Base-by-base conservation (phyloP, 2,888 invertebrate genomes). In the Cybosia mesomella region DNA sequence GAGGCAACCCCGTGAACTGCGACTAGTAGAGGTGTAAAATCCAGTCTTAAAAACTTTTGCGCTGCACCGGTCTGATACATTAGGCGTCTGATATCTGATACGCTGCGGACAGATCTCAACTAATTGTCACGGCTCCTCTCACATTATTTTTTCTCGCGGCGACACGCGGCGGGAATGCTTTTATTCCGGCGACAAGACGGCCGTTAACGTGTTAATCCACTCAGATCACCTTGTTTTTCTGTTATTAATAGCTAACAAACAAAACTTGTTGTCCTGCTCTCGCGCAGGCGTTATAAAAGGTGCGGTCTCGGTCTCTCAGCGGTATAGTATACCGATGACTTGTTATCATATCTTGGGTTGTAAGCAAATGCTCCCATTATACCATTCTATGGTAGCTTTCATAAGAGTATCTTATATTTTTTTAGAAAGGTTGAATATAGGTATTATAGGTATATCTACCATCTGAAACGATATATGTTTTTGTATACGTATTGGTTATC, bases 141-240 rank as follows among this genome's bases (percentile, higher is more conserved):
- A 85, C 85, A 66, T 82, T 67, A 79, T 80, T 88, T 89, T 89
- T 89, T 90, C 34, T 83, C 77, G 66, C 66, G 68, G 68, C 66
- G 76, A 90, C 92, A 90, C 83, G 81, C 83, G 80, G 83, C 87
- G 85, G 90, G 92, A 93, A 93, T 91, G 93, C 92, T 93, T 93
- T 94, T 91, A 93, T 88, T 81, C 88, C 80, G 89, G 88, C 91
- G 91, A 87, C 89, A 79, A 76, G 84, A 87, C 87, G 84, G 87
- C 91, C 86, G 88, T 89, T 93, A 93, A 93, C 93, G 93, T 94
- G 91, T 94, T 94, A 94, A 94, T 94, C 92, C 93, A 92, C 91
- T 93, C 86, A 85, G 88, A 87, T 89, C 89, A 89, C 83, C 89
- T 87, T 89, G 92, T 92, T 88, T 84, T 84, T 85, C 85, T 85